Base-by-base conservation (phyloP, 2,113 vertebrate species). In the Alligator mississippiensis region DNA sequence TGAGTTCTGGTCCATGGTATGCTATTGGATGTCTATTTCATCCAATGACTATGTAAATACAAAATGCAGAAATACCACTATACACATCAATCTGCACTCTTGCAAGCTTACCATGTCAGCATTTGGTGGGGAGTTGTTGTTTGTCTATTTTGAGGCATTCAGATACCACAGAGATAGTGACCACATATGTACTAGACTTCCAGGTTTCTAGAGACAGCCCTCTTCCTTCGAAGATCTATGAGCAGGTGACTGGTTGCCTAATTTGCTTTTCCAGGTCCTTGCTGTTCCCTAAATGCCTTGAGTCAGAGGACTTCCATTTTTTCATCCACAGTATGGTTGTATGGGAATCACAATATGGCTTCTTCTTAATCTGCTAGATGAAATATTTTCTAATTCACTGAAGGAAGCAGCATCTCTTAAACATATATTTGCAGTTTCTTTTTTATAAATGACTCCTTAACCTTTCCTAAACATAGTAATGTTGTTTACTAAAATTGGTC, bases 141-240 rank as follows among this genome's bases (percentile, higher is more conserved):
- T 80, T 77, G 81, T 77, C 82, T 92, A 55, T 96, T 95, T 92
- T 77, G 58, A 64, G 54, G 60, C 30, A 27, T 95, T 90, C 88
- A 90, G 74, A 59, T 70, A 64, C 6, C 27, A 28, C 19, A 58
- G 1, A 68, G 63, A 83, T 81, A 95, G 87, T 63, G 72, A 76
- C 15, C 74, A 79, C 54, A 28, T 90, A 68, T 54, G 10, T 63
- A 70, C n/a, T 84, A 8, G 27, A 91, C 61, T n/a, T 6, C 86
- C 88, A 89, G 34, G 34, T 87, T 85, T 80, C 47, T 83, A 83
- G 80, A 78, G 80, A 38, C 16, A 38, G 1, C 76, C 79, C 4
- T n/a, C 27, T 90, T 14, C 87, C 24, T 47, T 47, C 47, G 9
- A 57, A 66, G 83, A 90, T 87, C 27, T 25, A 86, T 47, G 11